Conservation (phyloP, 1,140 invertebrate species). For the Kradibia gibbosae region DNA sequence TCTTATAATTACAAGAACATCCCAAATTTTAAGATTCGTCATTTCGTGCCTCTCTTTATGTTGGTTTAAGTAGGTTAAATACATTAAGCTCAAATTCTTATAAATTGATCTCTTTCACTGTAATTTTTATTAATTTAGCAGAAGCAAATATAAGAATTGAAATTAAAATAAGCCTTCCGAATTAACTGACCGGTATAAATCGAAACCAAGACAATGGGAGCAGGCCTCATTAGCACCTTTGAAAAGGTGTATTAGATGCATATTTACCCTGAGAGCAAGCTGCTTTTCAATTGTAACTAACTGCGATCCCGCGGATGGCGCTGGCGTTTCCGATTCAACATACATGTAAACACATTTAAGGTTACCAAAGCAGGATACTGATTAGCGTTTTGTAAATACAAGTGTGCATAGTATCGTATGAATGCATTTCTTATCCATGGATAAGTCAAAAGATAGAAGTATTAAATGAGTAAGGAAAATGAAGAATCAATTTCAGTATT, state of each 20-base stretch:
- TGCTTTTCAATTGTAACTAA: conserved; percentile 3
- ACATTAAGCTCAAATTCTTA: no score
- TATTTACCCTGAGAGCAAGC: conserved; percentile 37
- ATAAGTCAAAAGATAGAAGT: neutral
- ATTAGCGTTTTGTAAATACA: no score
- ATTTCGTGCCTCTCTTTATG: neutral
- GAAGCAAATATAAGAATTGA: no score
- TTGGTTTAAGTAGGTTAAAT: no score
- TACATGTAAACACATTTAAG: neutral
- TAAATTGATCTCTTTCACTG: no score
- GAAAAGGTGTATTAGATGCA: neutral
- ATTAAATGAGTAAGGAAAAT: no score
- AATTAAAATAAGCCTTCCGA: no score
- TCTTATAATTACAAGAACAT: neutral
- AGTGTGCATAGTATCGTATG: neutral
- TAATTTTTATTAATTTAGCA: no score
- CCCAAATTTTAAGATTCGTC: conserved; percentile 39
- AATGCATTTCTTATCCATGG: neutral
- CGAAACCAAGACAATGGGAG: no score
- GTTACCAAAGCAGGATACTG: no score
- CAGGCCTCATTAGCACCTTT: no score
- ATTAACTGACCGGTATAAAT: no score
- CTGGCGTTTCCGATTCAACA: conserved; percentile 2
- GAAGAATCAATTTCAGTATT: neutral
- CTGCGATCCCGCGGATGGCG: conserved; percentile 28